Percentiles rank a stretch among this genome's conserved stretches.
Conservation (phyloP, 2,113 vertebrate species). For the Polyodon spathula region DNA sequence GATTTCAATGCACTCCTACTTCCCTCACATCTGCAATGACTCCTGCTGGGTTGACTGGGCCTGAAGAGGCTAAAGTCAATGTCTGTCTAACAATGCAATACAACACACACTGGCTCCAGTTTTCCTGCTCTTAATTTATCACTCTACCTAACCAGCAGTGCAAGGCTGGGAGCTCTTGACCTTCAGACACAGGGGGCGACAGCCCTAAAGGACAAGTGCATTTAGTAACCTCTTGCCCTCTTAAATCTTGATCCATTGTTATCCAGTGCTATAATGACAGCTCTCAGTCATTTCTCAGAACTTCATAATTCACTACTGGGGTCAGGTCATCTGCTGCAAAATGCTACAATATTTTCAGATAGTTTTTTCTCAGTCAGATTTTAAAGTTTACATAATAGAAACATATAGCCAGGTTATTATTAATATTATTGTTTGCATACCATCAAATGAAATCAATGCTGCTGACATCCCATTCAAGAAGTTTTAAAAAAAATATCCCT, state of each 20-base stretch:
- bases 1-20: conserved; percentile 20
- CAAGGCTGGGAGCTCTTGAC: conserved; percentile 41
- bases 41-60: conserved; percentile 3
- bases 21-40: conserved; percentile 8
- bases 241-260: conserved; percentile 9
- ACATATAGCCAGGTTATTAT: no score
- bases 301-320: neutral
- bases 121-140: conserved; percentile 17
- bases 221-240: conserved; percentile 29
- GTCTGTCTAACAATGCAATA: neutral
- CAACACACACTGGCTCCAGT: neutral
- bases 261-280: conserved; percentile 4
- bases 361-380: no score
- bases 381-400: no score
- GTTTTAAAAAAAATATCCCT: no score
- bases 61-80: conserved; percentile 10
- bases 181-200: conserved; percentile 47
- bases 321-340: no score
- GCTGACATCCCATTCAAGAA: no score
- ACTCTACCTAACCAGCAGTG: conserved; percentile 26
- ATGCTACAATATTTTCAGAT: no score
- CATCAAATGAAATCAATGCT: no score
- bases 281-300: neutral
- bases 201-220: conserved; percentile 37
- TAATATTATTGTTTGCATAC: no score